phyloP scores from a whole-genome alignment of 2,113 vertebrate genomes.

The Caloenas nicobarica region DNA sequence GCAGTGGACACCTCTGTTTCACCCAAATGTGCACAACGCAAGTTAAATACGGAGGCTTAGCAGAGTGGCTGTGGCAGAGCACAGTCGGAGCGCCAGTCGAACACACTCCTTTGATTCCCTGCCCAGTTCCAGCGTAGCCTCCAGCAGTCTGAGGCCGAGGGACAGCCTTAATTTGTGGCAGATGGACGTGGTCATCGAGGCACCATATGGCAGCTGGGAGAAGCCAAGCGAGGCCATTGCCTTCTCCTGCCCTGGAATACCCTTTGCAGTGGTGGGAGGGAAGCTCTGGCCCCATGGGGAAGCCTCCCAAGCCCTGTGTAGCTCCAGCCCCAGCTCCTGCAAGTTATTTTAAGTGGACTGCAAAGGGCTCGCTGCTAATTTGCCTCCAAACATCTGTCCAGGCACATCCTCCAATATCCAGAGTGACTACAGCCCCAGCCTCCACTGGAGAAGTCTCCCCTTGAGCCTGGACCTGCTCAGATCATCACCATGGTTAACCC shows the following conservation, averaged over 20 bases:
- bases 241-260: constrained; percentile 24
- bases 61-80: background rate
- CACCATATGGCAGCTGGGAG: constrained; percentile 3
- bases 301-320: background rate
- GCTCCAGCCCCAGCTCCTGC: background rate
- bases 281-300: background rate
- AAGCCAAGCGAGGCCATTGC: constrained; percentile 10
- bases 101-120: background rate
- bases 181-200: background rate
- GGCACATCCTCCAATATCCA: background rate
- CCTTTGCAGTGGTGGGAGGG: background rate
- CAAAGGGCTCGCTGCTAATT: background rate
- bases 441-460: background rate
- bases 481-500: background rate
- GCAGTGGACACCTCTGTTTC: background rate
- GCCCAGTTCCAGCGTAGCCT: constrained; percentile 8
- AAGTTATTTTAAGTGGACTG: background rate
- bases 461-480: background rate
- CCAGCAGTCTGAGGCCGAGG: background rate
- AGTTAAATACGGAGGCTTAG: background rate
- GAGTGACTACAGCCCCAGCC: background rate
- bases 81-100: rapidly evolving
- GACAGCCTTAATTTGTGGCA: constrained; percentile 50
- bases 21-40: background rate
- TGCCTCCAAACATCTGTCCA: background rate